Base-by-base conservation (phyloP, 1,140 invertebrate species). In the Neodiprion lecontei region DNA sequence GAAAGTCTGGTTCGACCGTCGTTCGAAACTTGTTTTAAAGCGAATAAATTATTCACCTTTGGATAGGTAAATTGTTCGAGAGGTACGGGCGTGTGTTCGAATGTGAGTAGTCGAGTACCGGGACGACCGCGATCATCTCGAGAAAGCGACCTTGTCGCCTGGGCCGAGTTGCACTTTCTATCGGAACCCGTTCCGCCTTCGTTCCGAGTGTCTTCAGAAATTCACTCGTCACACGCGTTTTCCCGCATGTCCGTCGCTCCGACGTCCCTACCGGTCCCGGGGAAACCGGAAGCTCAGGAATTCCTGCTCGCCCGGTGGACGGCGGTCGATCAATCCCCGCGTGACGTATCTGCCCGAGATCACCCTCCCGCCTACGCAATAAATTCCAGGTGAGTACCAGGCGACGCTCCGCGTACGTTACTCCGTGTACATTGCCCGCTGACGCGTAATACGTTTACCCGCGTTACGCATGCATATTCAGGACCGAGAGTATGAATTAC, bases 111-210 rank as follows among this genome's bases (percentile, higher is more conserved):
- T 40, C 5, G 28, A 40, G 2, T 40, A 21, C 17, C 28, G 28
- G 28, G 28, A 40, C 28, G 28, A 40, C 28, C 48, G 12, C 68
- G 21, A 23, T 10, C 21, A 71, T 17, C n/a, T 14, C 21, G 48
- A 14, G 84, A 86, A 84, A 86, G 84, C 81, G 84, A 81, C 83
- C 84, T 86, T 85, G 84, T 80, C 78, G 76, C 78, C 81, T 86
- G 84, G 48, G 61, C 65, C 74, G 11, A 69, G 67, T 69, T 69
- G 67, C 67, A 69, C 67, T 69, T 69, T 69, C 67, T 69, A 69
- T 69, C 67, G 21, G 67, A 47, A 69, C 53, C n/a, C 53, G 53
- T 61, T 61, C n/a, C 53, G 21, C 67, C 67, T 3, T 21, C 14
- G 12, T 65, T 1, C 12, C 1, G 61, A 65, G 1, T 65, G 61